Base-by-base conservation (phyloP, 2,797 vertebrate species). In the Paedocypris micromegethes region DNA sequence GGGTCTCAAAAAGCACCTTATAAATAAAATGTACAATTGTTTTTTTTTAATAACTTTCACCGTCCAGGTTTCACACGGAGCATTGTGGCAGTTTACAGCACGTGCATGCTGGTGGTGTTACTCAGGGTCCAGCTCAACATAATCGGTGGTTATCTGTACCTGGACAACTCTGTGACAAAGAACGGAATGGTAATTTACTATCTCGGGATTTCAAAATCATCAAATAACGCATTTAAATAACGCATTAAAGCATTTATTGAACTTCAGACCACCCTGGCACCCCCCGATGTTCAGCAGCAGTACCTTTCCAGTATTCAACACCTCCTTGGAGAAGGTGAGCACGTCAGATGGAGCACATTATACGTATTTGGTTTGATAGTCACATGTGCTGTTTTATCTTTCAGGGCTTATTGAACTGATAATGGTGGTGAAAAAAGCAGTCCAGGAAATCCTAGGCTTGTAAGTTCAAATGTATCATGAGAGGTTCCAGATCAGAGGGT, bases 281-380 rank as follows among this genome's bases (percentile, higher is more conserved):
- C 96, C 0, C 93, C 95, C 4, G 94, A 97, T 23, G 94, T 98
- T 52, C 96, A 99, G 78, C 95, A 99, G 82, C 94, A 97, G 71
- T 99, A 99, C 84, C 86, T 99, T 77, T 98, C 96, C 64, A 98
- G 96, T 74, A 97, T 99, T 81, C 95, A 98, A 42, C 94, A 99
- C 77, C 92, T 99, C 3, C 86, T 98, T 50, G 95, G 96, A 87
- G 94, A 96, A 5, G 96, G 96, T 97, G 86, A 66, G 72, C 8
- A 57, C 46, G 7, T 69, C 58, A 54, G n/a, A 43, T 55, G 9
- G 38, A n/a, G 58, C 1, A 8, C 62, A 7, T 39, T 42, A n/a
- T 44, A 39, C 42, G 38, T 54, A 54, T 48, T 48, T 2, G 37
- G 64, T 42, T 54, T 37, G 47, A 37, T 66, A 3, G 5, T 6